Evolutionary conservation across 2,888 invertebrate species (phyloP), one percentile per base, ranked within the genome.

Genomic region (Morinoia aosen): DNA sequence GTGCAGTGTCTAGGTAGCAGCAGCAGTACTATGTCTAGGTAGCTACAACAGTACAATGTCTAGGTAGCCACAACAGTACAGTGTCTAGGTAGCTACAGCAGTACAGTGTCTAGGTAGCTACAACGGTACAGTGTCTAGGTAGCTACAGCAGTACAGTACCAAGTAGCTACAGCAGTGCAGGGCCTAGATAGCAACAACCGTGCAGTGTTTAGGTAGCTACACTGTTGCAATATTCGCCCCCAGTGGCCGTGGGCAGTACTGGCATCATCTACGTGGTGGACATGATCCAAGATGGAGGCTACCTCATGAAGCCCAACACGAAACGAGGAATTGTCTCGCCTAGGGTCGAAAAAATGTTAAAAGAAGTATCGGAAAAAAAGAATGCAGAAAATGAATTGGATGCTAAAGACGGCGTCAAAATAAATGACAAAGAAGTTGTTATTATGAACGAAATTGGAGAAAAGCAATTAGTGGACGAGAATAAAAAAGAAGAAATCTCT

Each of bases 221-320:
- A 76, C 76, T 76, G 76, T 76, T 76, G 76, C 76, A 76, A 16
- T 76, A 76, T 76, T 33, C 48, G 90, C 19, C 90, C 48, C 97
- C 97, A 98, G 98, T 98, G 97, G 98, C 99, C 0, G 97, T 99
- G 95, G 97, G 98, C 96, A 98, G 98, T n/a, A 98, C 98, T 33
- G 97, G 98, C 95, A 97, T 98, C 33, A 98, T 99, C 96, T 98
- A 98, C 98, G 97, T 98, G 58, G 97, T 98, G 96, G 98, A 99
- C 97, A 98, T 98, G n/a, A 98, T 64, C n/a, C 95, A 98, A 94
- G 98, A 97, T 95, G 98, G 98, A 97, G 98, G 98, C 96, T 98
- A 98, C 96, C 97, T 98, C 19, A 94, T 96, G 95, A 96, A 58
- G 95, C 95, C 96, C 88, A 95, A 95, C 95, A 57, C 33, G 61